Conservation (phyloP, 2,113 vertebrate genomes). For the Damaliscus lunatus region DNA sequence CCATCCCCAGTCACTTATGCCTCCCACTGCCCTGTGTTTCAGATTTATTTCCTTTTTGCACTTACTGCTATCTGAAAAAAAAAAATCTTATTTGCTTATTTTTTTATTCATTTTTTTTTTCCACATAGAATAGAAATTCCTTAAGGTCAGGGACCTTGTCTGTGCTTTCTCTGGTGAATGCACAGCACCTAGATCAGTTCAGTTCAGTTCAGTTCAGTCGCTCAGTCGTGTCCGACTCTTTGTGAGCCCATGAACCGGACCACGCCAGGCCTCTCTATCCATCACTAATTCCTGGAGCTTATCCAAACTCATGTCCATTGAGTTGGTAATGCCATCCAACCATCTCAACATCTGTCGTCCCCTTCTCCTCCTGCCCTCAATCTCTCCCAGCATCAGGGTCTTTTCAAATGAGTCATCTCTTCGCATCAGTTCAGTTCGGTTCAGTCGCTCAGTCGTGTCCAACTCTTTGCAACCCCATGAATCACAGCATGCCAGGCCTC, state of each 20-base stretch:
- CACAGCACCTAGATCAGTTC: background rate
- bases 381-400: background rate
- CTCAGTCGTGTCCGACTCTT: background rate
- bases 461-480: no score
- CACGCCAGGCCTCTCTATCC: background rate
- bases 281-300: background rate
- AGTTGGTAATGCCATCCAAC: background rate
- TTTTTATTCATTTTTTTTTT: background rate
- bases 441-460: no score
- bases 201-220: background rate
- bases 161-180: background rate
- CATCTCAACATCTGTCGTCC: background rate
- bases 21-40: background rate
- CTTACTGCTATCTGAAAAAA: background rate
- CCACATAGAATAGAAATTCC: background rate
- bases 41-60: background rate
- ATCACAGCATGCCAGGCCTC: no score
- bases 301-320: background rate
- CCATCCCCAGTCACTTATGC: background rate
- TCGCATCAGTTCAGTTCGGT: background rate
- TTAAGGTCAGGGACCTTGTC: rapidly evolving
- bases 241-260: background rate
- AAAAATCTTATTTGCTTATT: background rate
- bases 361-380: background rate
- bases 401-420: background rate